These are phyloP conservation scores for Periophthalmus magnuspinnatus DNA, from an alignment of 2,797 vertebrate species.

Conservation along the genomic window DNA sequence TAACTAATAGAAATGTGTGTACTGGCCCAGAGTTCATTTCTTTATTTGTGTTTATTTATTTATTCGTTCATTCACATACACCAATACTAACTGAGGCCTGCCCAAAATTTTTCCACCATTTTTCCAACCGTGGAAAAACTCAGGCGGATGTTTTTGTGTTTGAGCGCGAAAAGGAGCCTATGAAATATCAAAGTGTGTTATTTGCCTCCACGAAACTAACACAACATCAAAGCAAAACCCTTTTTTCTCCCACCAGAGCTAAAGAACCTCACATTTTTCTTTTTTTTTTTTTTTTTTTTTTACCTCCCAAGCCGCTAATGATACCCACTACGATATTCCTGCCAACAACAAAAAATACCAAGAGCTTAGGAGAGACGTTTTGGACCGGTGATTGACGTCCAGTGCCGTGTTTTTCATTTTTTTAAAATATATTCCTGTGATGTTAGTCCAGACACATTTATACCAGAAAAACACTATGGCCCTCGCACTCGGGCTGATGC, in stretches of 20 bases:
- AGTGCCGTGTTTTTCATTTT: slow-evolving; percentile 25
- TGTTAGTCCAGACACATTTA: slow-evolving; percentile 64
- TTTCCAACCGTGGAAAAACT: slow-evolving; percentile 36
- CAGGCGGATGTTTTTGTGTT: slow-evolving; percentile 30
- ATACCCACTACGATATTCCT: slow-evolving; percentile 58
- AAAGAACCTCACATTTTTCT: slow-evolving; percentile 47
- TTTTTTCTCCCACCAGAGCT: slow-evolving; percentile 58
- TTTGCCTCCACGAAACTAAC: slow-evolving; percentile 67
- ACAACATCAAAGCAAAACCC: slow-evolving; percentile 67
- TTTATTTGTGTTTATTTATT: neutral
- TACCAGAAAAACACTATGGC: slow-evolving; percentile 64
- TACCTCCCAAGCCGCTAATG: slow-evolving; percentile 65
- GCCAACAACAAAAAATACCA: slow-evolving; percentile 46
- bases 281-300: slow-evolving; percentile 43
- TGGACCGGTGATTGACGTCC: slow-evolving; percentile 67
- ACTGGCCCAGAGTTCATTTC: neutral
- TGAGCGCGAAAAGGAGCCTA: slow-evolving; percentile 49
- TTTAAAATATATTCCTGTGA: slow-evolving; percentile 63
- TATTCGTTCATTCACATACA: neutral
- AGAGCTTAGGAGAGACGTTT: slow-evolving; percentile 52
- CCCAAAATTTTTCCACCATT: slow-evolving; percentile 15
- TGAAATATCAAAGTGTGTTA: slow-evolving; percentile 76
- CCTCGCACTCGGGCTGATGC: slow-evolving; percentile 76
- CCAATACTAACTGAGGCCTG: neutral
- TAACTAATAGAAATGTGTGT: neutral